phyloP scores from a whole-genome alignment of 2,113 vertebrate genomes.

The Rhinolophus ferrumequinum region DNA sequence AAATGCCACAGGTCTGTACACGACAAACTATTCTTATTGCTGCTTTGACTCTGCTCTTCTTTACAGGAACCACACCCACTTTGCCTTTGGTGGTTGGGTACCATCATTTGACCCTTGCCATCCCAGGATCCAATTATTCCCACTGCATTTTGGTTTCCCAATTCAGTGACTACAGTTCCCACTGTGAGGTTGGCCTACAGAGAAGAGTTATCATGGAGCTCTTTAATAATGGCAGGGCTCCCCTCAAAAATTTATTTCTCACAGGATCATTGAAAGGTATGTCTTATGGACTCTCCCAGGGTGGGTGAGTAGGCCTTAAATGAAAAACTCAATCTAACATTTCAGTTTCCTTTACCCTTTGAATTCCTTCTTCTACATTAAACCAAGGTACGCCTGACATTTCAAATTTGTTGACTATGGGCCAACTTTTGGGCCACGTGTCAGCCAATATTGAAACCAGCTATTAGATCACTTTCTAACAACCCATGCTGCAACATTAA shows the following conservation, averaged over 20 bases:
- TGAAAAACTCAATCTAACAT: background rate
- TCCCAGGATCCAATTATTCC: too few relatives aligned
- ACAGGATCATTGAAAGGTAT: background rate
- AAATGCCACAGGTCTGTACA: too few relatives aligned
- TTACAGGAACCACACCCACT: too few relatives aligned
- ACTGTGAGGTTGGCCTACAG: background rate
- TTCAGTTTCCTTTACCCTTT: background rate
- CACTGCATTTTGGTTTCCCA: background rate
- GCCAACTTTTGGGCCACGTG: background rate
- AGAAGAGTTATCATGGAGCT: background rate
- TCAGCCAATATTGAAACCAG: background rate
- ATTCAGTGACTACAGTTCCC: background rate
- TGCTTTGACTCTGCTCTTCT: background rate
- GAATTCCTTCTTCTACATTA: background rate
- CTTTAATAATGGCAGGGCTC: background rate
- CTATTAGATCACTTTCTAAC: background rate
- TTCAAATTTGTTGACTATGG: background rate
- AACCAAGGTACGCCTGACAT: background rate
- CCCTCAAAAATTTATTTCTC: background rate
- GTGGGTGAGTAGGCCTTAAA: background rate
- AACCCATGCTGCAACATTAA: background rate
- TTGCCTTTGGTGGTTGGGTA: background rate
- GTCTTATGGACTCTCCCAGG: background rate
- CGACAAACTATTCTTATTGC: background rate
- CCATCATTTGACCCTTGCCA: too few relatives aligned